phyloP scores from a whole-genome alignment of 2,888 invertebrate species.

The Hemaris fuciformis region DNA sequence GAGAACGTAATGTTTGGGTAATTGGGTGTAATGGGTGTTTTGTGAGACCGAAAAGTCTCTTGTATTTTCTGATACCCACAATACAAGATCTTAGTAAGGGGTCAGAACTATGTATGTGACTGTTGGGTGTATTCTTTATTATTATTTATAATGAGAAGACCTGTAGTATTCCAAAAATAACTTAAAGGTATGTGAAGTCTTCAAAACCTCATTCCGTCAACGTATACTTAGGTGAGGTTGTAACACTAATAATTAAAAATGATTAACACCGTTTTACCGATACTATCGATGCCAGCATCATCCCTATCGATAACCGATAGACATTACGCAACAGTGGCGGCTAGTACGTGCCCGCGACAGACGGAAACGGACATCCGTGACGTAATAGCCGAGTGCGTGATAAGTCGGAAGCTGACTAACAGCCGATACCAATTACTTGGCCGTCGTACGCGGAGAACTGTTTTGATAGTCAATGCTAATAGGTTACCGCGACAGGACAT shows the following conservation, averaged over 20 bases:
- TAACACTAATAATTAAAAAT: background rate
- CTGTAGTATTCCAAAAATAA: too few relatives aligned
- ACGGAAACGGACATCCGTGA: slow-evolving; percentile 54
- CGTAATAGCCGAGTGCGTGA: slow-evolving; percentile 49
- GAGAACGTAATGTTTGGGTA: too few relatives aligned
- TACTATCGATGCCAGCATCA: background rate
- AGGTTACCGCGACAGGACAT: background rate
- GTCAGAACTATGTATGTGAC: too few relatives aligned
- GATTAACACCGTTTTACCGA: background rate
- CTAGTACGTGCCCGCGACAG: slow-evolving; percentile 16
- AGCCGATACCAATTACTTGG: slow-evolving; percentile 27
- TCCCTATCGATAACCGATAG: slow-evolving; percentile 16
- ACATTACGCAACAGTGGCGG: slow-evolving; percentile 14
- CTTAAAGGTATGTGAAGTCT: too few relatives aligned
- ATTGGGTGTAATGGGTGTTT: too few relatives aligned
- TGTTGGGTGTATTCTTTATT: too few relatives aligned
- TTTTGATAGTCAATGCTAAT: background rate
- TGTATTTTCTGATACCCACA: too few relatives aligned
- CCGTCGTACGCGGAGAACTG: background rate
- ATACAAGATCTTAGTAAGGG: too few relatives aligned
- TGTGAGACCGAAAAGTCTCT: too few relatives aligned
- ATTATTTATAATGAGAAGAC: too few relatives aligned
- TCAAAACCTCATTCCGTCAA: background rate
- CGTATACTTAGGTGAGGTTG: background rate
- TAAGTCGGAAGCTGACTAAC: slow-evolving; percentile 55